Evolutionary conservation across 2,888 invertebrate species (phyloP).

Genomic region (Drosophila formosana): DNA sequence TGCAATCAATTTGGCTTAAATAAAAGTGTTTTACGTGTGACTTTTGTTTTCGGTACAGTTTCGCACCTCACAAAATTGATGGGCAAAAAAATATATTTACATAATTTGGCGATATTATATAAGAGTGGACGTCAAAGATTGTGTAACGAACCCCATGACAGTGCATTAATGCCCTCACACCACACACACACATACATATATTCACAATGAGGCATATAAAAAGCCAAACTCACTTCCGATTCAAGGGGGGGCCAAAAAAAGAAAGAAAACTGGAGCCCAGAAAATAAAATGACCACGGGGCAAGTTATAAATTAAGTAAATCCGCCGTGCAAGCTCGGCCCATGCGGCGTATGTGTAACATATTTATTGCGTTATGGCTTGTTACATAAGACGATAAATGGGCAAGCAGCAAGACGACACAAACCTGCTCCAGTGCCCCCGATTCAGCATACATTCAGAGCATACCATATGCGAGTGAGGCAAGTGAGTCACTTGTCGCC

Average conservation of each 20-base stretch:
- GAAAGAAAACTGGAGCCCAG: slow-evolving; percentile 6
- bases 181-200: slow-evolving; percentile 7
- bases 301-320: slow-evolving; percentile 72
- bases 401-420: slow-evolving; percentile 1
- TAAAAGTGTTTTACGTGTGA: not conserved
- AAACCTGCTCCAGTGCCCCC: slow-evolving; percentile 10
- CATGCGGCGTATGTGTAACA: slow-evolving; percentile 76
- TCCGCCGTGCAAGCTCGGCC: slow-evolving; percentile 19
- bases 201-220: slow-evolving; percentile 43
- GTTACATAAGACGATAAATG: slow-evolving; percentile 64
- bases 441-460: not conserved
- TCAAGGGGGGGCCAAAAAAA: slow-evolving; percentile 14
- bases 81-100: not conserved
- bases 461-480: slow-evolving; percentile 34
- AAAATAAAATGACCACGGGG: slow-evolving; percentile 38
- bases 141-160: slow-evolving; percentile 43
- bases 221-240: slow-evolving; percentile 73
- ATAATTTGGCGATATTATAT: not conserved
- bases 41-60: not conserved
- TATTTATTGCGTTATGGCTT: slow-evolving; percentile 73
- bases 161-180: slow-evolving; percentile 37
- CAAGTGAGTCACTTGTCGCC: slow-evolving; percentile 43
- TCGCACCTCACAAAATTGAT: not conserved
- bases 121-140: not conserved
- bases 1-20: not conserved